Base-by-base conservation (phyloP, 2,797 vertebrate genomes). In the Pseudochaenichthys georgianus region DNA sequence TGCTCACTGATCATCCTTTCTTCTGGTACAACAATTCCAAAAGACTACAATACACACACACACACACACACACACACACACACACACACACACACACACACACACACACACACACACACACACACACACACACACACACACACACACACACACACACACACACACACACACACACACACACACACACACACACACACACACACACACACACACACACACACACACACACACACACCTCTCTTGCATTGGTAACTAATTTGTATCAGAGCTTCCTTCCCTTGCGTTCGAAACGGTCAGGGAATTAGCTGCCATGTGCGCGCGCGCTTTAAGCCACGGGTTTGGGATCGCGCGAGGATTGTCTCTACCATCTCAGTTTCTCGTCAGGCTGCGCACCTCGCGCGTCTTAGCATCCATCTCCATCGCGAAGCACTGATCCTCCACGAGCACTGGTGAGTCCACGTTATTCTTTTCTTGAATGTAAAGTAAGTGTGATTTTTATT, bases 321-420 rank as follows among this genome's bases (percentile, higher is more conserved):
- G 88, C 9, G 77, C 28, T 28, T 93, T 96, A 96, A 96, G 92
- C 93, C 90, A 86, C 79, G 72, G 82, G 86, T 84, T 53, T 90
- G 94, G 92, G 92, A 90, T 71, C 87, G 93, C 87, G 92, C 94
- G 83, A 90, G 91, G 95, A 95, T 93, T 96, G 94, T 93, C 91
- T 93, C 91, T 87, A 88, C 74, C 85, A 84, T 86, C 88, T 92
- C 91, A 83, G 78, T 50, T 73, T 85, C 80, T 70, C 50, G 52
- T 52, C 84, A 70, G 82, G 41, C 80, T 67, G 64, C 50, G 87
- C 79, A 57, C 59, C 65, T 78, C 80, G 80, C 83, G 75, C 84
- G 64, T 87, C 85, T 88, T 81, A 75, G 82, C 87, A 70, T 77
- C 71, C 74, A 77, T 87, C 77, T 87, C 64, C 76, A 74, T 15